Base-by-base conservation (phyloP, 2,888 invertebrate species). In the Chaitophorus viminalis region DNA sequence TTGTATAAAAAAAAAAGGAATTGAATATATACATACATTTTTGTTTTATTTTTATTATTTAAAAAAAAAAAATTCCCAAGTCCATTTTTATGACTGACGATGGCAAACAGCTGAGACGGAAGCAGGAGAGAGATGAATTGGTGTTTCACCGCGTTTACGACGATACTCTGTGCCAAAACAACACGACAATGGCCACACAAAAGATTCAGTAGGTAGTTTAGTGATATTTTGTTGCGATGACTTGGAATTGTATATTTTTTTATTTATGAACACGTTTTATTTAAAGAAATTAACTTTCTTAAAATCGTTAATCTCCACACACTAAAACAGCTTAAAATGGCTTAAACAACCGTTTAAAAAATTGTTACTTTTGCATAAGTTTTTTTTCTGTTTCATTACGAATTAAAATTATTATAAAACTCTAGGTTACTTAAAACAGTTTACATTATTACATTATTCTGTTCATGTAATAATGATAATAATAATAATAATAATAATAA, bases 101-200 rank as follows among this genome's bases (percentile, higher is more conserved):
- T 25, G 77, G 17, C n/a, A 6, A 29, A 70, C 31, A 0, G 39
- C 2, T 2, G 74, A 18, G 33, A 9, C 6, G 4, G 70, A n/a
- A 29, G 2, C 74, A 25, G 29, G 31, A 0, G 29, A 2, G 29
- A 65, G 46, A 85, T 31, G 46, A 65, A 85, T 85, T 52, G 77
- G 36, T 33, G 85, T 85, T 46, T 77, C 70, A 36, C 77, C 65
- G 52, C 85, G n/a, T 78, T 78, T 33, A 52, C 33, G 65, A 85
- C 54, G 2, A 31, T 33, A 18, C 52, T 17, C n/a, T 3, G 77
- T 85, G 85, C 85, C 85, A 85, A 84, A 82, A n/a, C 9, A 21
- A 5, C 76, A 29, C n/a, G 31, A 60, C 78, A 60, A 54, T 78
- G 21, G 54, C 54, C 5, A 17, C 29, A 25, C 46, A 76, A n/a